Conservation (phyloP, 1,140 invertebrate species). For the Globodera ellingtonae region DNA sequence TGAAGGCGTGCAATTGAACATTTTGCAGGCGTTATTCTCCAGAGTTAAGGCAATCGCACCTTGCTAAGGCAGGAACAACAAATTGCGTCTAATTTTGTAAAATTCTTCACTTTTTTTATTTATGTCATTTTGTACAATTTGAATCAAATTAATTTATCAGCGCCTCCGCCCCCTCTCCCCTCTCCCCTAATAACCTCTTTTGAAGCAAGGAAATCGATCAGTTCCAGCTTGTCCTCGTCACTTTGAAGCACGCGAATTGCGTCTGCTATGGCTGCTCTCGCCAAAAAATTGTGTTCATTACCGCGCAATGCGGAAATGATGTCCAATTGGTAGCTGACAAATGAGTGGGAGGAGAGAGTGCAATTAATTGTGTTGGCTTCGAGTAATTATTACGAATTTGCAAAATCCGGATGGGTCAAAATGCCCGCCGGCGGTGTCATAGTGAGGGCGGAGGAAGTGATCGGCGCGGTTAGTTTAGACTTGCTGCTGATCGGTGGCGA, state of each 20-base stretch:
- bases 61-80: background rate
- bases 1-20: background rate
- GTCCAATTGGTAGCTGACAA: slow-evolving; percentile 11
- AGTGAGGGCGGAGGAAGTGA: background rate
- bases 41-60: slow-evolving; percentile 6
- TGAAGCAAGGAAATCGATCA: slow-evolving; percentile 8
- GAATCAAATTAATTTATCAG: too few species aligned
- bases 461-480: background rate
- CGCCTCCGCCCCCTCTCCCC: too few species aligned
- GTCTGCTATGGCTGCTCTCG: background rate
- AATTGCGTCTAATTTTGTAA: background rate
- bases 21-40: slow-evolving; percentile 8
- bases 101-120: too few species aligned
- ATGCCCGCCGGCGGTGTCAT: background rate
- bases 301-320: slow-evolving; percentile 8
- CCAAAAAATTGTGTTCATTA: background rate
- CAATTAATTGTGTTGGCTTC: background rate
- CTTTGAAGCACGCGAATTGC: background rate
- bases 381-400: slow-evolving; percentile 1
- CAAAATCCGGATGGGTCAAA: background rate
- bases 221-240: slow-evolving; percentile 7
- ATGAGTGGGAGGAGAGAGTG: background rate
- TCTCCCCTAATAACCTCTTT: background rate
- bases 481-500: background rate
- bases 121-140: too few species aligned